These are phyloP conservation scores for Clarias laeviceps DNA, from an alignment of 2,797 vertebrate species.

Conservation along the genomic window DNA sequence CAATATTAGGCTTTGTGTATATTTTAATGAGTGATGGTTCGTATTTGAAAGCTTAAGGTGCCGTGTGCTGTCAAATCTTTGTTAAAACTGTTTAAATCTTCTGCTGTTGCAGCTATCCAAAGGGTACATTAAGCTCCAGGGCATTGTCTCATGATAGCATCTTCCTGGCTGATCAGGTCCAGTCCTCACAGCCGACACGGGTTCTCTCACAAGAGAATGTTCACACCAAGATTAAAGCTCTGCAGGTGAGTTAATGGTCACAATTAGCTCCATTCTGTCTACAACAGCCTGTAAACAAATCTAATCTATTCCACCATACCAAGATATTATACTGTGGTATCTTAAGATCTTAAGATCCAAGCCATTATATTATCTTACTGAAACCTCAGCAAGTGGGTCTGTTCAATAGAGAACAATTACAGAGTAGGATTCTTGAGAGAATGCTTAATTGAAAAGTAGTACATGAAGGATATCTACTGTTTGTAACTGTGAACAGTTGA, in stretches of 20 bases:
- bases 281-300: background rate
- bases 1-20: background rate
- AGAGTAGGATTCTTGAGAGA: background rate
- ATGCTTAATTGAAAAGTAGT: background rate
- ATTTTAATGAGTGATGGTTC: background rate
- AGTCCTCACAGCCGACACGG: conserved; percentile 72
- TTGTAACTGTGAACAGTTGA: conserved; percentile 69
- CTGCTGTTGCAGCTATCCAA: conserved; percentile 68
- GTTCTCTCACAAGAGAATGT: conserved; percentile 85
- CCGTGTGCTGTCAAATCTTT: background rate
- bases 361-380: background rate
- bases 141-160: conserved; percentile 89
- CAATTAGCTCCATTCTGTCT: too few species aligned
- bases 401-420: background rate
- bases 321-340: background rate
- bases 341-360: too few species aligned
- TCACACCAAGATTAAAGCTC: conserved; percentile 81
- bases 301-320: background rate
- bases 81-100: background rate
- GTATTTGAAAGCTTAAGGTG: too few species aligned
- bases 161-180: conserved; percentile 80
- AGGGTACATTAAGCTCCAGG: conserved; percentile 75
- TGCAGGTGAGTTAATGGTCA: conserved; percentile 76
- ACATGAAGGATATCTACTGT: background rate
- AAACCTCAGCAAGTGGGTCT: background rate